Conservation (phyloP, 1,140 invertebrate genomes). For the Neodiprion lecontei region DNA sequence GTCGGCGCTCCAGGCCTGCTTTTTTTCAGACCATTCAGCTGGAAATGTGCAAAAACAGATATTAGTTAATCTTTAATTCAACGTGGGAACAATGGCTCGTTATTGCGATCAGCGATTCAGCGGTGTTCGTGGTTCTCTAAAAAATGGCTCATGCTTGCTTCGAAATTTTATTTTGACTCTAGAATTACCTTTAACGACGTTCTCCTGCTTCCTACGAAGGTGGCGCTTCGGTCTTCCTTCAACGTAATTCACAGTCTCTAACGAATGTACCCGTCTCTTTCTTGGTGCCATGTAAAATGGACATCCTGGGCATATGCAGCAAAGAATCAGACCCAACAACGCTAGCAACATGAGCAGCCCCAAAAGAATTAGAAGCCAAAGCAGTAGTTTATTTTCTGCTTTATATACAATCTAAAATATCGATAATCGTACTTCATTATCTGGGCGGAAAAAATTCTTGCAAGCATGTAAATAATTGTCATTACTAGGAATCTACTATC, state of each 20-base stretch:
- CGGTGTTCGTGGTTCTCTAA: too few species aligned
- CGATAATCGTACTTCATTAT: slow-evolving; percentile 11
- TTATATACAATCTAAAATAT: slow-evolving; percentile 71
- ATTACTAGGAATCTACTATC: too few species aligned
- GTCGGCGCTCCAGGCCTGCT: slow-evolving; percentile 82
- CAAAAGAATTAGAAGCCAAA: slow-evolving; percentile 79
- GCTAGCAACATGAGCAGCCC: slow-evolving; percentile 75
- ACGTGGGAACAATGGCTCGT: neutral
- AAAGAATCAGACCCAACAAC: slow-evolving; percentile 75
- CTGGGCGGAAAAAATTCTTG: too few species aligned
- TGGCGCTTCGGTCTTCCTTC: slow-evolving; percentile 52
- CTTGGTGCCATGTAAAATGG: slow-evolving; percentile 80
- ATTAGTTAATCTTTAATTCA: neutral
- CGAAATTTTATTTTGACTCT: neutral
- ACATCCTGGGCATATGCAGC: slow-evolving; percentile 82
- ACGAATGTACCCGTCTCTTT: slow-evolving; percentile 76
- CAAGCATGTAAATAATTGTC: too few species aligned
- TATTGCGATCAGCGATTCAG: too few species aligned
- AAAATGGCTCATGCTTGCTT: too few species aligned
- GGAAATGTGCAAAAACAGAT: slow-evolving; percentile 18
- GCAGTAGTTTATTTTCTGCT: slow-evolving; percentile 74
- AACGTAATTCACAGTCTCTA: slow-evolving; percentile 69
- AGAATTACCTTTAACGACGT: slow-evolving; percentile 65
- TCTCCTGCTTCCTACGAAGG: slow-evolving; percentile 41
- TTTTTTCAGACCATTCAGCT: slow-evolving; percentile 72